Evolutionary conservation across 2,113 vertebrate species (phyloP).

Genomic region (Spea bombifrons): DNA sequence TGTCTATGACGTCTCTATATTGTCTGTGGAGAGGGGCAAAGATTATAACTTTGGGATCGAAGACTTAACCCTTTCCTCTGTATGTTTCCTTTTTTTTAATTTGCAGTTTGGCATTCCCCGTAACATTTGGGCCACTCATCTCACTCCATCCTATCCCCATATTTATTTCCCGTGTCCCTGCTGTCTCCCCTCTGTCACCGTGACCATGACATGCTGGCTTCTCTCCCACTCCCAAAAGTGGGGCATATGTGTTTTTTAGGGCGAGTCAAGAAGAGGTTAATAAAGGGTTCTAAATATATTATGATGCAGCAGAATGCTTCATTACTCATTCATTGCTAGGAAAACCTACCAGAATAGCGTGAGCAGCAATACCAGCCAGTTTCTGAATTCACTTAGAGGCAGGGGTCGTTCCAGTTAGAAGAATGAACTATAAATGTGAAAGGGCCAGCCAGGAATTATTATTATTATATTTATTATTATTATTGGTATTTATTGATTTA

Average conservation of each 20-base stretch:
- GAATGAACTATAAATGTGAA: neutral
- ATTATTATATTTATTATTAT: no score
- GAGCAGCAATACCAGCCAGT: constrained; percentile 20
- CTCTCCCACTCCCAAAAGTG: neutral
- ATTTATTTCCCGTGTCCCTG: neutral
- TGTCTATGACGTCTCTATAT: neutral
- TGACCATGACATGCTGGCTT: neutral
- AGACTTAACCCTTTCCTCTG: no score
- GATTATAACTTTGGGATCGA: no score
- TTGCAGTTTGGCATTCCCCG: no score
- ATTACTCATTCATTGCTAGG: constrained; percentile 47
- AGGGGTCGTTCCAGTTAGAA: constrained; percentile 6
- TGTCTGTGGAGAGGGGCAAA: neutral
- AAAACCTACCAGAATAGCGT: constrained; percentile 21
- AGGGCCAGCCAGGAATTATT: no score
- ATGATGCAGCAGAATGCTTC: constrained; percentile 42
- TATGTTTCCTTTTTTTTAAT: no score
- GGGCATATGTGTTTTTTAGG: neutral
- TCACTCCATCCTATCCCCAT: neutral
- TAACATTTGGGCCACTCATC: neutral
- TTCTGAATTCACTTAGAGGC: constrained; percentile 9
- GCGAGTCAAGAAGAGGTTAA: constrained; percentile 25
- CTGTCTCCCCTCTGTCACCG: neutral
- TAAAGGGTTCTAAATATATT: constrained; percentile 43
- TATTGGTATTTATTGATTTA: no score